phyloP scores from a whole-genome alignment of 2,797 vertebrate species.

The Sebastes hubbsi region DNA sequence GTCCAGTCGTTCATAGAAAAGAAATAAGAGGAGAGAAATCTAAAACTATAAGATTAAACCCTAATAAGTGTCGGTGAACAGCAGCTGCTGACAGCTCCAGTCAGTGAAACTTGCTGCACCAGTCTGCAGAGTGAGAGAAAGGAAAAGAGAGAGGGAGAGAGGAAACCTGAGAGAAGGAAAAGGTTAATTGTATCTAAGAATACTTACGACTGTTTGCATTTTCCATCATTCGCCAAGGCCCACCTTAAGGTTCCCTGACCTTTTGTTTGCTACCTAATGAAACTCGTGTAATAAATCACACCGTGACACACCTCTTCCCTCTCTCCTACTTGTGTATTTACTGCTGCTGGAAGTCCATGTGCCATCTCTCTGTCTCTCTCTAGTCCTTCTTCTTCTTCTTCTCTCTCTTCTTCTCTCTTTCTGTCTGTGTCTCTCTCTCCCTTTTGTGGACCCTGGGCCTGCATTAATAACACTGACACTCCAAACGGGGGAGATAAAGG shows the following conservation, averaged over 20 bases:
- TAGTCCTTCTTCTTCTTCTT: constrained; percentile 30
- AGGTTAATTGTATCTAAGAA: constrained; percentile 85
- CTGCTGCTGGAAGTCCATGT: constrained; percentile 53
- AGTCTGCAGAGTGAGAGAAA: constrained; percentile 29
- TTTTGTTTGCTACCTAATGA: constrained; percentile 79
- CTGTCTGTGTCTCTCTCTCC: constrained; percentile 11
- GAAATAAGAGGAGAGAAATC: background rate
- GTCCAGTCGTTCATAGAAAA: background rate
- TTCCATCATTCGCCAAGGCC: constrained; percentile 64
- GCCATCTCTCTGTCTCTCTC: constrained; percentile 41
- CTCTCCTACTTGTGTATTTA: constrained; percentile 59
- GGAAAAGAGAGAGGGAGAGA: background rate
- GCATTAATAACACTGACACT: constrained; percentile 80
- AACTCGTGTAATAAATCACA: constrained; percentile 76
- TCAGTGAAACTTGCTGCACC: constrained; percentile 24
- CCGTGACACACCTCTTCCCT: constrained; percentile 42
- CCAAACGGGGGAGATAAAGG: constrained; percentile 74
- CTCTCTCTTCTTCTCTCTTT: background rate
- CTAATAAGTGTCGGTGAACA: constrained; percentile 44
- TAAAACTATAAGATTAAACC: constrained; percentile 22
- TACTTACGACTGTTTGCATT: constrained; percentile 77
- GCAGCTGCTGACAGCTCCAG: constrained; percentile 18
- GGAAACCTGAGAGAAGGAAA: constrained; percentile 54
- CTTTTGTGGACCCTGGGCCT: constrained; percentile 49
- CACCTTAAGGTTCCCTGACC: constrained; percentile 76